Percentiles rank a stretch among this genome's conserved stretches.
Conservation (phyloP, 23 tunicate genomes). For the Aplidium turbinatum region DNA sequence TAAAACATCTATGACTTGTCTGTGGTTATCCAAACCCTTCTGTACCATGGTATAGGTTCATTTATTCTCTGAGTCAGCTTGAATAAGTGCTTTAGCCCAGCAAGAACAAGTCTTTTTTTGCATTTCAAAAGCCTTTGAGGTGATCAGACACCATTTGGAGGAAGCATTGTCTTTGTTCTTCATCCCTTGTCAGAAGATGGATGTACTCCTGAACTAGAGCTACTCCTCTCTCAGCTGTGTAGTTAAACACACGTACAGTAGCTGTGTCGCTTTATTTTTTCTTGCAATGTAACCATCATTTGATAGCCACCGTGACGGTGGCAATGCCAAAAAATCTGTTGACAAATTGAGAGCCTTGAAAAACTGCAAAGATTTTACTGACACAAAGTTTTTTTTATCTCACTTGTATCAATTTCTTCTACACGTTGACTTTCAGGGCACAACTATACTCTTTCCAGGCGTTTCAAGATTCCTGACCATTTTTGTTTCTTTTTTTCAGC, state of each 20-base stretch:
- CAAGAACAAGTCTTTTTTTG: constrained; percentile 1
- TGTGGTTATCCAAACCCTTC: not conserved
- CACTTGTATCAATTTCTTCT: constrained; percentile 15
- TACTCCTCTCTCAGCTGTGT: constrained; percentile 21
- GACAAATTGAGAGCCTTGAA: constrained; percentile 18
- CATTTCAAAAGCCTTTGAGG: constrained; percentile 7
- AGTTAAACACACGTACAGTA: constrained; percentile 1
- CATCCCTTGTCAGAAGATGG: constrained; percentile 11
- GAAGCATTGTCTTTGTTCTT: constrained; percentile 11
- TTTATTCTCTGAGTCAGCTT: not conserved
- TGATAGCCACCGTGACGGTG: constrained; percentile 14
- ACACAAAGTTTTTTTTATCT: constrained; percentile 7
- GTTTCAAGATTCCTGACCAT: constrained; percentile 20
- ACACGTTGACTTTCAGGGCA: constrained; percentile 8
- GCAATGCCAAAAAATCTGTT: constrained; percentile 11
- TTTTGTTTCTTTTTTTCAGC: constrained; percentile 12
- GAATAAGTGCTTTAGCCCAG: constrained; percentile 1
- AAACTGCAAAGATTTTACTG: constrained; percentile 8
- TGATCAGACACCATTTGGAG: constrained; percentile 1
- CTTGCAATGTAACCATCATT: constrained; percentile 8
- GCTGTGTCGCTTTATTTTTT: not conserved
- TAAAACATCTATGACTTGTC: constrained; percentile 4
- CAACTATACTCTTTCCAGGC: constrained; percentile 5
- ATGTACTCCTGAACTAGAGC: constrained; percentile 27
- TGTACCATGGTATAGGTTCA: not conserved